Conservation (phyloP, 2,797 vertebrate genomes). For the Distichodus sexfasciatus region DNA sequence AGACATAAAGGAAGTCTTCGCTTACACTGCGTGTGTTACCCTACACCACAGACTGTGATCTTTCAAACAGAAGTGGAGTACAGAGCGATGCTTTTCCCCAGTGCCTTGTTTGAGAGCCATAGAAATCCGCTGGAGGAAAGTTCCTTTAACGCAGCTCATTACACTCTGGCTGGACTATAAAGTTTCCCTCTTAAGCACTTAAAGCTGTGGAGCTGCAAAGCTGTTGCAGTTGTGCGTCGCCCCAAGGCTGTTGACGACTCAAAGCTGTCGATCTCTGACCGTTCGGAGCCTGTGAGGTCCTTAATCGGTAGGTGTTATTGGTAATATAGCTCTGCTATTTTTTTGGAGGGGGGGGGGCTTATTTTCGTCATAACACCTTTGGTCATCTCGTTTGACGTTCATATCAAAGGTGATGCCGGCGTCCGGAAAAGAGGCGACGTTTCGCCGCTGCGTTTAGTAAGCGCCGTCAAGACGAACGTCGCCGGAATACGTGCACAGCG, state of each 20-base stretch:
- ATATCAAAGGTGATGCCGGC: not conserved
- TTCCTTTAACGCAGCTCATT: conserved; percentile 34
- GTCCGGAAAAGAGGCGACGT: too few relatives aligned
- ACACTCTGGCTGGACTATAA: conserved; percentile 11
- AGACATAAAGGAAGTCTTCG: conserved; percentile 47
- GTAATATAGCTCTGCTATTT: not conserved
- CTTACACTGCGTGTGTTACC: conserved; percentile 40
- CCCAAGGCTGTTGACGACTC: not conserved
- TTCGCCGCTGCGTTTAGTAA: too few relatives aligned
- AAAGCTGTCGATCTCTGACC: conserved; percentile 1
- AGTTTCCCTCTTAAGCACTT: conserved; percentile 12
- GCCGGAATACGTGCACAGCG: conserved; percentile 6
- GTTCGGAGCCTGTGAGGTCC: not conserved
- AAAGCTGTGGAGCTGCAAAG: not conserved
- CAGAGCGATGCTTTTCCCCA: conserved; percentile 43
- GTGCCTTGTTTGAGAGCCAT: conserved; percentile 47
- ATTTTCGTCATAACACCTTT: not conserved
- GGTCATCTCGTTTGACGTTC: not conserved
- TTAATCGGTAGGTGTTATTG: conserved; percentile 25
- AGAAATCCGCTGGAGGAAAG: conserved; percentile 37
- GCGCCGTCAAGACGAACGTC: conserved; percentile 34
- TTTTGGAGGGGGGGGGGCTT: too few relatives aligned
- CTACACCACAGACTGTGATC: conserved; percentile 52
- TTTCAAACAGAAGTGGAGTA: conserved; percentile 48
- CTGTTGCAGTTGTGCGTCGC: not conserved